Percentiles rank a stretch among this genome's conserved stretches.
Conservation (phyloP, 2,888 invertebrate genomes). For the Phalera bucephala region DNA sequence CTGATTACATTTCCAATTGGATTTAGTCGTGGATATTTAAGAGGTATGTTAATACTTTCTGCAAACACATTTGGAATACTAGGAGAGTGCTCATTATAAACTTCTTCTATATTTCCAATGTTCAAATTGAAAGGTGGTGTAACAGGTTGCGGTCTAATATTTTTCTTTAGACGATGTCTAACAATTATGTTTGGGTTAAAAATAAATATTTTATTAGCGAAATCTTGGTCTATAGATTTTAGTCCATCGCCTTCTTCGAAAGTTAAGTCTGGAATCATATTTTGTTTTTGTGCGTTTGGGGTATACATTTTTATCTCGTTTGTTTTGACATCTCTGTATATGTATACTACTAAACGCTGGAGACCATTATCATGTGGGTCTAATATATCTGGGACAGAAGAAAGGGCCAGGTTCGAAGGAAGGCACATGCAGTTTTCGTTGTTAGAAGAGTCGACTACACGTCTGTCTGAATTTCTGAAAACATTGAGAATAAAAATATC, state of each 20-base stretch:
- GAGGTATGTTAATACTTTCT: not conserved
- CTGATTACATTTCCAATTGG: too few species aligned
- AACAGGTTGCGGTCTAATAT: too few species aligned
- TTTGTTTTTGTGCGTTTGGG: slow-evolving; percentile 50
- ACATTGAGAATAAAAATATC: not conserved
- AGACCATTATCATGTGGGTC: slow-evolving; percentile 21
- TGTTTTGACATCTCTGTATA: slow-evolving; percentile 41
- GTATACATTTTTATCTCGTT: slow-evolving; percentile 40
- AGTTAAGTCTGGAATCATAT: slow-evolving; percentile 48
- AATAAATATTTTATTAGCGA: slow-evolving; percentile 16
- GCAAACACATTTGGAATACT: not conserved
- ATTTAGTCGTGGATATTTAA: too few species aligned
- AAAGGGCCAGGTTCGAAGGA: slow-evolving; percentile 6
- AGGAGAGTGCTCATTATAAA: not conserved
- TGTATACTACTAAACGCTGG: slow-evolving; percentile 52
- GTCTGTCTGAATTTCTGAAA: slow-evolving; percentile 12
- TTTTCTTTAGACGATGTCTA: not conserved
- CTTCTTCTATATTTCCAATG: slow-evolving; percentile 13
- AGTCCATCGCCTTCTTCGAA: slow-evolving; percentile 38
- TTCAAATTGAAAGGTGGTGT: slow-evolving; percentile 2
- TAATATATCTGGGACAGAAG: slow-evolving; percentile 30
- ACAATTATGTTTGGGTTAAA: slow-evolving; percentile 13
- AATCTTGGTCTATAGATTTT: slow-evolving; percentile 17
- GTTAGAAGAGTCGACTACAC: too few species aligned
- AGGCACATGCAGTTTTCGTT: slow-evolving; percentile 40